Evolutionary conservation across 2,888 invertebrate species (phyloP).

Genomic region (Caenorhabditis parvicauda): DNA sequence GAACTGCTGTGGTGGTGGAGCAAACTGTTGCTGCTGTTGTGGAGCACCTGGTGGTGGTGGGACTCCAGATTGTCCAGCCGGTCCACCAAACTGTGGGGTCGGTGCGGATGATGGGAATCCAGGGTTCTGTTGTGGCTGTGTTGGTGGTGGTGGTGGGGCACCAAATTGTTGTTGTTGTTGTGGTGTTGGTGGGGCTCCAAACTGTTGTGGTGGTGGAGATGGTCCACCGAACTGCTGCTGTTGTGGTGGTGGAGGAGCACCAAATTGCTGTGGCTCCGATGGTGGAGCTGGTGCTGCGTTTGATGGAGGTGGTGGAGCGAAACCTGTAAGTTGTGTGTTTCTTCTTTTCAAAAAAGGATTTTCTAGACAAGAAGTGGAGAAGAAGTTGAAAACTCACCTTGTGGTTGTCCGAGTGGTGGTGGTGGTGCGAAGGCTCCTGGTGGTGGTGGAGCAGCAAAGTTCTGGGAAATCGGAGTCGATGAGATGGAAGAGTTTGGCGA

Average conservation of each 20-base stretch:
- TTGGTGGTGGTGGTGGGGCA: constrained; percentile 13
- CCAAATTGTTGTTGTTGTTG: constrained; percentile 12
- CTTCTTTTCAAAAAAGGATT: too few species aligned
- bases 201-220: constrained; percentile 15
- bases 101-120: constrained; percentile 11
- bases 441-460: constrained; percentile 1
- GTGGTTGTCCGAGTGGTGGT: constrained; percentile 2
- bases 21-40: constrained; percentile 14
- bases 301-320: constrained; percentile 16
- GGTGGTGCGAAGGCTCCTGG: constrained; percentile 10
- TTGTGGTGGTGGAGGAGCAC: constrained; percentile 7
- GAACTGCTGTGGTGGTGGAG: constrained; percentile 6
- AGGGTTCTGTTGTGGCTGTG: constrained; percentile 8
- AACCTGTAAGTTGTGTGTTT: not conserved
- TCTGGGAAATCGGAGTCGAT: too few species aligned
- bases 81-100: constrained; percentile 13
- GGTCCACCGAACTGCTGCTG: constrained; percentile 9
- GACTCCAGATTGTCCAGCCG: constrained; percentile 14
- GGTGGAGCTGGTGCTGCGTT: constrained; percentile 33
- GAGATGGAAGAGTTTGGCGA: not conserved
- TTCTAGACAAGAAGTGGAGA: too few species aligned
- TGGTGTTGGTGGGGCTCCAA: constrained; percentile 15
- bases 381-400: too few species aligned
- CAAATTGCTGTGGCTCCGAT: not conserved
- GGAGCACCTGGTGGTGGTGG: constrained; percentile 13